phyloP scores from a whole-genome alignment of 1,140 invertebrate genomes.

The Potamilus streckersoni region DNA sequence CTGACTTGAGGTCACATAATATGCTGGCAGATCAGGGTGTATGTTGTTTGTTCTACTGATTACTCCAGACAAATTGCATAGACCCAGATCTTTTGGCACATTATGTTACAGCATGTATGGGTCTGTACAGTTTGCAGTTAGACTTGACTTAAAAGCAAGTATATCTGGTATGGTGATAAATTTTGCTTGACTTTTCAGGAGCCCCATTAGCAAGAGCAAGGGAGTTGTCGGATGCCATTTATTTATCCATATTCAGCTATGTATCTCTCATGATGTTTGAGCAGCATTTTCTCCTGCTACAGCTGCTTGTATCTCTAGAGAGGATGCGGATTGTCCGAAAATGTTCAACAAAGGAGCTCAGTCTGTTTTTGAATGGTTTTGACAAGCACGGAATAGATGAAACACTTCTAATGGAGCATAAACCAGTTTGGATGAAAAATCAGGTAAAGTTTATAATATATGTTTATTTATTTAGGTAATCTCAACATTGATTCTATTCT shows the following conservation, averaged over 20 bases:
- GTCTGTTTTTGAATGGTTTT: constrained; percentile 64
- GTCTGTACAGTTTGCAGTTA: too few relatives aligned
- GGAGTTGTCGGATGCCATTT: constrained; percentile 62
- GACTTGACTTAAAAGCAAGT: too few relatives aligned
- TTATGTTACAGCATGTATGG: too few relatives aligned
- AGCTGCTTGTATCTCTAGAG: constrained; percentile 60
- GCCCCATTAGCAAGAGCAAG: constrained; percentile 59
- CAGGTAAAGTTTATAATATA: constrained; percentile 35
- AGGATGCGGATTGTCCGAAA: constrained; percentile 48
- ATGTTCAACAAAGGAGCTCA: constrained; percentile 56
- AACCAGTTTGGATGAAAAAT: constrained; percentile 58
- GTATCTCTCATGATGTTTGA: constrained; percentile 65
- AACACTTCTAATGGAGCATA: constrained; percentile 39
- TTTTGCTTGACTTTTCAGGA: constrained; percentile 36
- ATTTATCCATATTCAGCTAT: constrained; percentile 52
- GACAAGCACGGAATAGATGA: constrained; percentile 52
- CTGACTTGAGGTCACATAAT: too few relatives aligned
- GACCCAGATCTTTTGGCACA: too few relatives aligned
- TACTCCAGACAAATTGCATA: too few relatives aligned
- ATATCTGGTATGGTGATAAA: too few relatives aligned
- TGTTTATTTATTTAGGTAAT: too few relatives aligned
- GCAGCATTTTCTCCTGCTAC: constrained; percentile 55
- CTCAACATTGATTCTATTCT: too few relatives aligned
- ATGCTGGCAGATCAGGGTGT: too few relatives aligned
- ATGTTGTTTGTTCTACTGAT: too few relatives aligned